Conservation (phyloP, 2,113 vertebrate species). For the Xiphorhynchus elegans region DNA sequence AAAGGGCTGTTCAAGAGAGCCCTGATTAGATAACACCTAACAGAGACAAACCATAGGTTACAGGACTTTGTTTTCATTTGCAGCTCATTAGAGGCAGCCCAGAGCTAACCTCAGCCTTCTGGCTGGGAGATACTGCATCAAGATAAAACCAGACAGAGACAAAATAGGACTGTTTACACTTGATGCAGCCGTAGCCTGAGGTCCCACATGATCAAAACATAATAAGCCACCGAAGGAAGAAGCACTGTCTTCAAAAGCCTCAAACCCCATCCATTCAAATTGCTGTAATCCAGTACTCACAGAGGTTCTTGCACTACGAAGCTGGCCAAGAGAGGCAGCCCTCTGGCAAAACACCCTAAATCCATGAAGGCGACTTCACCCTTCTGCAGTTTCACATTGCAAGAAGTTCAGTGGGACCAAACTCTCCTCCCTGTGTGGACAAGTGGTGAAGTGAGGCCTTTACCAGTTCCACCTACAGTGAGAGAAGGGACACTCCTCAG, state of each 20-base stretch:
- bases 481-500: background rate
- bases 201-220: background rate
- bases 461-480: background rate
- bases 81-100: slow-evolving; percentile 23
- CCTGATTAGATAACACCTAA: slow-evolving; percentile 29
- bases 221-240: background rate
- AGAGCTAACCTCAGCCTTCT: slow-evolving; percentile 32
- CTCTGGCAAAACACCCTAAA: background rate
- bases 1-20: background rate
- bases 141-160: slow-evolving; percentile 34
- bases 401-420: background rate
- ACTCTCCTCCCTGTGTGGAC: background rate
- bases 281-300: background rate
- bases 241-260: background rate
- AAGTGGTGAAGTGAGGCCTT: background rate
- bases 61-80: slow-evolving; percentile 55
- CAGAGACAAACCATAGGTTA: background rate
- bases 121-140: background rate
- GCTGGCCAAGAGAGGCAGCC: background rate
- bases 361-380: background rate
- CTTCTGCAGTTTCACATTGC: background rate
- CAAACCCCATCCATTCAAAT: background rate
- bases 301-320: background rate
- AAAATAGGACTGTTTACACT: slow-evolving; percentile 21
- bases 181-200: background rate